Percentiles rank a stretch among this genome's conserved stretches.
Evolutionary conservation across 2,797 vertebrate species (phyloP).

Genomic region (Lepus townsendii): DNA sequence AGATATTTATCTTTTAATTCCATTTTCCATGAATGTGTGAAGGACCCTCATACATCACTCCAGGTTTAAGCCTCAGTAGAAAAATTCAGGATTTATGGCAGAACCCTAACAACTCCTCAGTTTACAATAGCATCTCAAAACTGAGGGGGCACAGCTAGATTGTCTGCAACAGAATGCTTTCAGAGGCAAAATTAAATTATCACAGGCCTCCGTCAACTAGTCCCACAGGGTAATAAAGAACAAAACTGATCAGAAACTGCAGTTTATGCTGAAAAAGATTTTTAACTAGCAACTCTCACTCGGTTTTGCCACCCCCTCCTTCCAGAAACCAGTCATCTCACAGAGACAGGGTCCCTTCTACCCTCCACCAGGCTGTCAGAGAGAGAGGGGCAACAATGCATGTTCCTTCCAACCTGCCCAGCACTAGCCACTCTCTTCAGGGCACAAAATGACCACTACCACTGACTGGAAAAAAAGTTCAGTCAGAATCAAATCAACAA

Average conservation of each 20-base stretch:
- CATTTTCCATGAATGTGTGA: no score
- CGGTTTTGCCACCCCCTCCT: background rate
- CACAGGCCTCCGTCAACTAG: background rate
- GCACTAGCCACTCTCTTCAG: background rate
- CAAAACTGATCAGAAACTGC: background rate
- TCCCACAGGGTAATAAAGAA: conserved; percentile 26
- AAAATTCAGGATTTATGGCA: background rate
- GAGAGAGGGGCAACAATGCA: background rate
- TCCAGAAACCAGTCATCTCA: background rate
- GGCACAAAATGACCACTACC: background rate
- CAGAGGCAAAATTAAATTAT: background rate
- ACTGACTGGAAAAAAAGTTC: background rate
- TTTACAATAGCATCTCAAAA: background rate
- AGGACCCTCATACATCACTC: background rate
- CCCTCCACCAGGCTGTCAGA: no score
- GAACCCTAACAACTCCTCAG: conserved; percentile 32
- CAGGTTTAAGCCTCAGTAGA: background rate
- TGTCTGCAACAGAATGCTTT: background rate
- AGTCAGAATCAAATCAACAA: background rate
- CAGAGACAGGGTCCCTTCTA: background rate
- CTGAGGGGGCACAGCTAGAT: background rate
- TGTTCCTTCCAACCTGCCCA: background rate
- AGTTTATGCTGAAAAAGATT: background rate
- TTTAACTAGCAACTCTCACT: background rate
- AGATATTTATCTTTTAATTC: no score